Conservation (phyloP, 2,888 invertebrate genomes). For the Trichopria drosophilae region DNA sequence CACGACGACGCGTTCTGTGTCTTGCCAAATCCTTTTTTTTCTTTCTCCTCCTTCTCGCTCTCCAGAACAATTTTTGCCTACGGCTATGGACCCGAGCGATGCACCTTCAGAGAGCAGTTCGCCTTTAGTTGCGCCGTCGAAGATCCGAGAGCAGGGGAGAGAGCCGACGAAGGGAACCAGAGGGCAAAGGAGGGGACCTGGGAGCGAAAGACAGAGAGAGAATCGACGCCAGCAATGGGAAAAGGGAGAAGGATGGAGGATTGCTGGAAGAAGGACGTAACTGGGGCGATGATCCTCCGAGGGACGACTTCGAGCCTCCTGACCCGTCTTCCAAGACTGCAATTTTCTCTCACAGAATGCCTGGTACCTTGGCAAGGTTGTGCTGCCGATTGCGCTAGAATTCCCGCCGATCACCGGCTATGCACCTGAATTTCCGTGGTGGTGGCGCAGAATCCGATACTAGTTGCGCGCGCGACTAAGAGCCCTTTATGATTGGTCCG, state of each 20-base stretch:
- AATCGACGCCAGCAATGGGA: background rate
- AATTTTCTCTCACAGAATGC: conserved; percentile 28
- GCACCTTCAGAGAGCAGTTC: conserved; percentile 29
- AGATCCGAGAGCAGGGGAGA: no score
- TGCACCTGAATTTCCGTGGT: no score
- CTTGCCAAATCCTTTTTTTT: conserved; percentile 10
- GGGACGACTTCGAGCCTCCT: conserved; percentile 35
- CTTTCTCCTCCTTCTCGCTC: conserved; percentile 19
- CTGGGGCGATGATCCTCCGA: conserved; percentile 51
- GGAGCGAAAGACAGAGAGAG: conserved; percentile 4
- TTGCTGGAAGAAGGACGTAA: conserved; percentile 50
- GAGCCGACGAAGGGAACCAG: background rate
- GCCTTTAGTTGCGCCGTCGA: conserved; percentile 16
- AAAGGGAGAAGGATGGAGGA: conserved; percentile 21
- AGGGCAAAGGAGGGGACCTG: conserved; percentile 20
- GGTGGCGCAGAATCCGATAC: no score
- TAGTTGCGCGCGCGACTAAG: no score
- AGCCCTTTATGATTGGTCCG: no score
- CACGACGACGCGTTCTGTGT: no score
- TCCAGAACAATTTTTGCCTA: conserved; percentile 46
- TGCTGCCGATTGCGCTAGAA: no score
- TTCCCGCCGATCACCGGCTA: no score
- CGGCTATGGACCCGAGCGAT: conserved; percentile 37
- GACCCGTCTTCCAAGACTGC: conserved; percentile 38
- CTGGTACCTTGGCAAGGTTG: conserved; percentile 15